Evolutionary conservation across 2,797 vertebrate species (phyloP), one percentile per base, ranked within the genome.

Genomic region (Petrocephalus schoutedeni): DNA sequence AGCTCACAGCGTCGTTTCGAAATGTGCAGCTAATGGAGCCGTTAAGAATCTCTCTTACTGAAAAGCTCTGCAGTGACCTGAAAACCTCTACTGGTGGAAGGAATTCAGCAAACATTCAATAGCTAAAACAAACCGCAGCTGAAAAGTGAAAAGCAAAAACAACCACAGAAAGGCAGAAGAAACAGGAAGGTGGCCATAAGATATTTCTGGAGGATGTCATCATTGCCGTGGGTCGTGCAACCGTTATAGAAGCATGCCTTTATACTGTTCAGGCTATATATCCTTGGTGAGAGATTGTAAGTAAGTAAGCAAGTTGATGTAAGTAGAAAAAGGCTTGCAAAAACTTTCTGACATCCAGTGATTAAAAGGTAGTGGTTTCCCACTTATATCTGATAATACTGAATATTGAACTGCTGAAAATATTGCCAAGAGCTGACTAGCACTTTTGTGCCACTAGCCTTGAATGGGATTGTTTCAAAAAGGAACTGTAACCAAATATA

Each of bases 91-190:
- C 87, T 88, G 56, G 86, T 28, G 58, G 86, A 87, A 89, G 53
- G 83, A 86, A 89, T 77, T 74, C 58, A 57, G 54, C 74, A 89
- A 89, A 88, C 59, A 88, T 85, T 87, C 88, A 90, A 89, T 77
- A 89, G 21, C 57, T 87, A 67, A 61, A 90, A 88, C 74, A 87
- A 12, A 85, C 36, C 86, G 87, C 87, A 82, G 77, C 8, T 41
- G 23, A 84, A 86, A 74, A 74, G 86, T 87, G 59, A 56, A 57
- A 89, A 51, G 1, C 28, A 28, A 28, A 87, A 85, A 87, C 41
- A 21, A 67, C 51, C 64, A 57, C 86, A 51, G 86, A 71, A n/a
- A 67, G 54, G 85, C 86, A 53, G 67, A 87, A 86, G 49, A 87
- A 82, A 32, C 36, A 12, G 14, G 51, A 59, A 12, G 87, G 59